phyloP scores from a whole-genome alignment of 2,797 vertebrate genomes.

The Dendrocincla fuliginosa region DNA sequence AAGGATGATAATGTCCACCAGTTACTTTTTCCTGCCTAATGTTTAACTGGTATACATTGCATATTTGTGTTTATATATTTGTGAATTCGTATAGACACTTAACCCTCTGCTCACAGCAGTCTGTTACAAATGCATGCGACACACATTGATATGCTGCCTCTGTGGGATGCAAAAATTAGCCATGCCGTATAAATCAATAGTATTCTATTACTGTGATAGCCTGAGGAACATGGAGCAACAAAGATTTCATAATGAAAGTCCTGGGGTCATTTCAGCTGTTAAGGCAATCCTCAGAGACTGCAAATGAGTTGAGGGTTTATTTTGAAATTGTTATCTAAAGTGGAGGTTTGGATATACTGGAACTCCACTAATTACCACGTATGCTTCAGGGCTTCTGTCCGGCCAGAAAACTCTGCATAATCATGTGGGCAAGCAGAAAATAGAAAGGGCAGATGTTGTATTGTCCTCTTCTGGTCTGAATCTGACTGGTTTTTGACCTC shows the following conservation, averaged over 20 bases:
- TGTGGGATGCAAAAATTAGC: background rate
- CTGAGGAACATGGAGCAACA: background rate
- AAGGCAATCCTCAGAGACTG: constrained; percentile 11
- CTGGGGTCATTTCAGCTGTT: background rate
- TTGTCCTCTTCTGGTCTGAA: constrained; percentile 15
- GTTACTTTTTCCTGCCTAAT: background rate
- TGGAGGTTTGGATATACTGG: background rate
- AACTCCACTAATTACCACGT: background rate
- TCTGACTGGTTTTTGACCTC: constrained; percentile 26
- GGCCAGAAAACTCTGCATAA: background rate
- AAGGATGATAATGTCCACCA: background rate
- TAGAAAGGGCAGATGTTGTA: constrained; percentile 22
- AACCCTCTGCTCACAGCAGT: background rate
- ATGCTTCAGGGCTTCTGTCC: background rate
- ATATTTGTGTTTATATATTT: background rate
- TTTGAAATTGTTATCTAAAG: constrained; percentile 16
- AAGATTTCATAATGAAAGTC: constrained; percentile 18
- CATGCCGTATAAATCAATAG: background rate
- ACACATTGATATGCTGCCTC: background rate
- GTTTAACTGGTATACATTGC: background rate
- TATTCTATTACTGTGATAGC: background rate
- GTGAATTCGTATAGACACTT: background rate
- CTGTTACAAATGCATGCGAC: background rate
- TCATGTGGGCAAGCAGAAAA: constrained; percentile 19
- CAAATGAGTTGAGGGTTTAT: background rate